Evolutionary conservation across 1,140 invertebrate genomes (phyloP), one percentile per base, ranked within the genome.

Genomic region (Tyrophagus putrescentiae): DNA sequence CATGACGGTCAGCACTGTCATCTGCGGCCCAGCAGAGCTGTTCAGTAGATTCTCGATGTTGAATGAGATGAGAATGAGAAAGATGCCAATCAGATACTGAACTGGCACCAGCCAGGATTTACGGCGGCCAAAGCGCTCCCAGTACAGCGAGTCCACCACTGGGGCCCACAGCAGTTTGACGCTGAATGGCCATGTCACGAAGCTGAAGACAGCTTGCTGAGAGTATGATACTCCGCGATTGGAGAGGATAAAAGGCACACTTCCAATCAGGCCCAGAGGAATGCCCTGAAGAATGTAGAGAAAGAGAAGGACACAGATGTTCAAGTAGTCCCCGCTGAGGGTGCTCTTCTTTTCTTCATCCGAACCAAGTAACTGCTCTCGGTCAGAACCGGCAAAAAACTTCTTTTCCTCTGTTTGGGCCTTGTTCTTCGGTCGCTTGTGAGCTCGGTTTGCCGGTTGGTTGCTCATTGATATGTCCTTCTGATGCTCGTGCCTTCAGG

Each of bases 161-260:
- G 95, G 95, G 3, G 95, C 96, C 96, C 95, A 99, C 42, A 99
- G 69, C 28, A 98, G 72, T 75, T 99, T 99, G 18, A 98, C 75
- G 72, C 88, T 92, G 70, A 97, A 99, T 1, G 96, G 96, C 95
- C 95, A 99, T 66, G 83, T 83, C 0, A 91, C 91, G 70, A 98
- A 93, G 75, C 91, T 96, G 71, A 98, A 99, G 70, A 94, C 81
- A n/a, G 95, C 95, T 82, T 98, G 81, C 39, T 94, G 82, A 65
- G 83, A 84, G 70, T 95, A 96, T 44, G 83, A 88, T 52, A 91
- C 84, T 60, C 87, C 82, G 65, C 84, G 78, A 71, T 92, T 91
- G 70, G 92, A 87, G 45, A 99, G 75, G 42, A 98, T 76, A 83
- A 98, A 91, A 3, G 95, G 95, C 64, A 99, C 84, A 34, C 90